phyloP scores from a whole-genome alignment of 2,113 vertebrate species.

The Forbesichthys papilliferus region DNA sequence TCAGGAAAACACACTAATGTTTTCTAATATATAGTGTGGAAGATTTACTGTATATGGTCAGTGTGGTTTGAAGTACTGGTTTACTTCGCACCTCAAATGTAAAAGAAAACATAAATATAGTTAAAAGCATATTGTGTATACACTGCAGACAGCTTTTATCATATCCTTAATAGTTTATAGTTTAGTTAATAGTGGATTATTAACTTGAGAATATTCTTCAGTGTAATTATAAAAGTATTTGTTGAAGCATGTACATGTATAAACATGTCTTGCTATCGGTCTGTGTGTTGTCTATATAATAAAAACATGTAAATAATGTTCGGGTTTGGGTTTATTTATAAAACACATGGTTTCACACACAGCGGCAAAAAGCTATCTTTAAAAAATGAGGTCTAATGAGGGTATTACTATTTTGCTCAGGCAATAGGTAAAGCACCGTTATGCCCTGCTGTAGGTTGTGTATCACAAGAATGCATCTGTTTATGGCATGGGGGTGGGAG shows the following conservation, averaged over 20 bases:
- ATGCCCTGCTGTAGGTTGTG: conserved; percentile 5
- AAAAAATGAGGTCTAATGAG: conserved; percentile 2
- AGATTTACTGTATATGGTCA: too few relatives aligned
- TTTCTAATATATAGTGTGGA: too few relatives aligned
- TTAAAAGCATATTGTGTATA: background rate
- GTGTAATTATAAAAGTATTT: too few relatives aligned
- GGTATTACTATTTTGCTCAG: conserved; percentile 21
- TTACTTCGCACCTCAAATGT: too few relatives aligned
- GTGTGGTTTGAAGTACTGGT: too few relatives aligned
- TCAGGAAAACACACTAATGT: too few relatives aligned
- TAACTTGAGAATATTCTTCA: too few relatives aligned
- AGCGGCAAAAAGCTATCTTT: background rate
- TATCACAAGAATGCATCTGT: conserved; percentile 15
- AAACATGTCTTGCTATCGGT: too few relatives aligned
- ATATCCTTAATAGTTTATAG: background rate
- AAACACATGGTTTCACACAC: conserved; percentile 26
- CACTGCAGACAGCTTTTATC: background rate
- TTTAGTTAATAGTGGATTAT: too few relatives aligned
- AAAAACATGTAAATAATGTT: background rate
- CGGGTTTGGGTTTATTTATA: conserved; percentile 49
- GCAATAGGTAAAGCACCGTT: background rate
- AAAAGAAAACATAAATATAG: too few relatives aligned
- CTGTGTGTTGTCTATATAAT: too few relatives aligned
- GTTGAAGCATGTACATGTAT: too few relatives aligned
- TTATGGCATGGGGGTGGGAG: background rate